Conservation (phyloP, 2,797 vertebrate species). For the Parambassis ranga region DNA sequence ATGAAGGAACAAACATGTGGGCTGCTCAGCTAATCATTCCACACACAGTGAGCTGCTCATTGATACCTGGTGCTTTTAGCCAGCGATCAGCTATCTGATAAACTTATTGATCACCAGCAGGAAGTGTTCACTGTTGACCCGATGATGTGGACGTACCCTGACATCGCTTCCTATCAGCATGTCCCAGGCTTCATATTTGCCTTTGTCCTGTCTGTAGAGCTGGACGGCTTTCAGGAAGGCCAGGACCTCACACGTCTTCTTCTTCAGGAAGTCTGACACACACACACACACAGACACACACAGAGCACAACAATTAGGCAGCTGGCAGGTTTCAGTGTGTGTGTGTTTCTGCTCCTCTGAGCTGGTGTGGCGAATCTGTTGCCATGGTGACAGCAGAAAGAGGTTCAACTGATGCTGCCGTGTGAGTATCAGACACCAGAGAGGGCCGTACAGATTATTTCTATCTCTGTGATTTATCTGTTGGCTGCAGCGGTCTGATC, state of each 20-base stretch:
- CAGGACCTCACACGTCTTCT: constrained; percentile 84
- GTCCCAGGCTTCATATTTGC: constrained; percentile 84
- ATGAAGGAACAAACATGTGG: no score
- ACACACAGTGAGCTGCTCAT: no score
- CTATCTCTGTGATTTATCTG: no score
- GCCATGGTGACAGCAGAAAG: constrained; percentile 30
- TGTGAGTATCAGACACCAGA: not conserved
- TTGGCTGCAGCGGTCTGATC: no score
- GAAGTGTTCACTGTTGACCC: no score
- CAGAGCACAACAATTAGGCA: no score
- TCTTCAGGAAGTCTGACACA: constrained; percentile 89
- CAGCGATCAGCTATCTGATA: no score
- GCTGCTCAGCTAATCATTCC: no score
- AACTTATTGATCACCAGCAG: no score
- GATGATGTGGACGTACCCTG: constrained; percentile 76
- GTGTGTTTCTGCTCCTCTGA: not conserved
- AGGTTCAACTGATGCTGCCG: not conserved
- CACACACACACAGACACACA: no score
- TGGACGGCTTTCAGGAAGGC: constrained; percentile 91
- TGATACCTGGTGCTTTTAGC: no score
- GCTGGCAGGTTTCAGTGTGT: not conserved
- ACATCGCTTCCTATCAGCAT: constrained; percentile 88
- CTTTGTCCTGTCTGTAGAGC: constrained; percentile 88
- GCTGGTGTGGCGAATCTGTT: constrained; percentile 22
- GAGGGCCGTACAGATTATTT: no score